These are phyloP conservation scores for Ganaspis sp. DNA, from an alignment of 1,140 invertebrate species.

Conservation along the genomic window DNA sequence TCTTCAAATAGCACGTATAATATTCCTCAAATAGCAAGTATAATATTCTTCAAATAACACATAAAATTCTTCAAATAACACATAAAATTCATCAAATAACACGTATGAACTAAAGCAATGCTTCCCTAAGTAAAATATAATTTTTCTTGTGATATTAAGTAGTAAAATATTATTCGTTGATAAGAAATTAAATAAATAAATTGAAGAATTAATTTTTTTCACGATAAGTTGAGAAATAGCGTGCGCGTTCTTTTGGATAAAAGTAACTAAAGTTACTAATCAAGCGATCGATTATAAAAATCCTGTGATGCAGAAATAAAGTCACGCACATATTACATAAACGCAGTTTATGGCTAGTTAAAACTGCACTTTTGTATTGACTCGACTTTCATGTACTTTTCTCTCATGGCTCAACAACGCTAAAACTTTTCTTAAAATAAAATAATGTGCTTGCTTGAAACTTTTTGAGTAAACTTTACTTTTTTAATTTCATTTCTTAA, in stretches of 20 bases:
- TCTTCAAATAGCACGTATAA: no score
- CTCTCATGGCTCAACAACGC: background rate
- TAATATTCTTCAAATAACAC: no score
- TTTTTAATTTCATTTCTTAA: constrained; percentile 3
- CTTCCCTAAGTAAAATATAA: no score
- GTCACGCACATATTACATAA: constrained; percentile 6
- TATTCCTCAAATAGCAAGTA: no score
- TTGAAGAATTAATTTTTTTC: background rate
- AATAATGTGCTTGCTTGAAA: background rate
- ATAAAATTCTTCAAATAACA: no score
- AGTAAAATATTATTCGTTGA: no score
- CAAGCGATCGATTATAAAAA: background rate
- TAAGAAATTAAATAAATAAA: no score
- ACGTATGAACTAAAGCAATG: no score
- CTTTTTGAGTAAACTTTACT: background rate
- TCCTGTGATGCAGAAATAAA: background rate
- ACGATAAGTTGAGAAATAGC: background rate
- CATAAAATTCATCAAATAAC: no score
- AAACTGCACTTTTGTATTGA: constrained; percentile 4
- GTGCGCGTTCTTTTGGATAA: background rate
- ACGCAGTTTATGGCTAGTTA: background rate
- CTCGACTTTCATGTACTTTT: background rate
- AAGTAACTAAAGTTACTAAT: background rate
- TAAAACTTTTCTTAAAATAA: background rate
- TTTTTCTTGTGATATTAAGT: no score